Evolutionary conservation across 1,140 invertebrate genomes (phyloP), one percentile per base, ranked within the genome.

Genomic region (Tigriopus japonicus): DNA sequence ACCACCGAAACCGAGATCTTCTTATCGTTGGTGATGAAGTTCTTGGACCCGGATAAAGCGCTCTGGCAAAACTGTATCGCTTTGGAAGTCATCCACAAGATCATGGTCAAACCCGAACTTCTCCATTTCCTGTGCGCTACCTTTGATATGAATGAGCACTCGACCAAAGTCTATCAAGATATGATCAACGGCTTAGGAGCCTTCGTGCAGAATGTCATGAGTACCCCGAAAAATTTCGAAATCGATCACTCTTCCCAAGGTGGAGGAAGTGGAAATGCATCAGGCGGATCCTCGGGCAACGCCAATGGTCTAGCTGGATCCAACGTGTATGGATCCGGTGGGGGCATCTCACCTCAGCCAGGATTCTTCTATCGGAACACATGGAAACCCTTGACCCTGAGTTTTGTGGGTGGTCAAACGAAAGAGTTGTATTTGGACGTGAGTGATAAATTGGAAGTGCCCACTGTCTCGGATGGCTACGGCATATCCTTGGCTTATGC

Each of bases 1-100:
- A 80, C 88, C 17, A 97, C 93, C 5, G 94, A 98, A 73, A 96
- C 92, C 74, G 95, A 98, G 75, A 98, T 98, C 68, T 97, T 98
- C 72, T 75, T 98, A 49, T 95, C 92, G 0, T 74, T 98, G 40
- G 85, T 98, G 42, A 87, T 98, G 5, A 96, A 97, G 71, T 97
- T 98, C 74, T 71, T 98, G 69, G 92, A 97, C 73, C 84, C 86
- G 12, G 94, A 98, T 67, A 94, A 95, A 73, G 88, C 90, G 23
- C 77, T 82, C 49, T 98, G 95, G 94, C 93, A 98, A 70, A 75
- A 93, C 58, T 87, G 89, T 14, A 71, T 96, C 49, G 92, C 94
- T 0, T 71, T 98, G 12, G 94, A 98, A 77, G 91, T 97, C 2
- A 76, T 98, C 19, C 90, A 96, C 70, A 93, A 91, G 73, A 84